Base-by-base conservation (phyloP, 2,113 vertebrate species). In the Carollia perspicillata region DNA sequence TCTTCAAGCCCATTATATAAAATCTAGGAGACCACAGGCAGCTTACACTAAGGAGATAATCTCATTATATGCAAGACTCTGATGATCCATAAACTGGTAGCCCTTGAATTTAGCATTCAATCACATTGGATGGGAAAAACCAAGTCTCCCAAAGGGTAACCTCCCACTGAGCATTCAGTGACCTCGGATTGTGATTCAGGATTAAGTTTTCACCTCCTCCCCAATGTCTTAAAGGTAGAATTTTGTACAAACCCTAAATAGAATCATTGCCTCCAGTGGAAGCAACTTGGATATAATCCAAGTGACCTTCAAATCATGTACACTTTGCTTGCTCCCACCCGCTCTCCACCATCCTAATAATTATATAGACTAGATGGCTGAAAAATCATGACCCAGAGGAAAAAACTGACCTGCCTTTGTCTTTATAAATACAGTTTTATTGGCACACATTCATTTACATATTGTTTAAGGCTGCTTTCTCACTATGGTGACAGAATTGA, bases 371-470 rank as follows among this genome's bases (percentile, higher is more conserved):
- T 85, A 90, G 42, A 44, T 66, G 37, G 3, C 28, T 20, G 23
- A 78, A 23, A 89, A 51, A 60, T 42, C 30, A 75, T 8, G 13
- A 89, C 11, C 20, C 12, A 20, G 20, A 16, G 18, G 87, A 18
- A 49, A 10, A 71, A 93, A 88, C 79, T 75, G 20, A 10, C n/a
- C 65, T 65, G 14, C 26, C 40, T 37, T 26, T 78, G 3, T 68
- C 60, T 87, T 92, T 71, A 40, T 69, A 58, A 84, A 93, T 96
- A 81, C 87, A 94, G 42, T 95, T 94, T 95, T 66, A 71, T 86
- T 78, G 58, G 28, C 35, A 85, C 28, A 42, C 18, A 44, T 53
- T 81, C 63, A 65, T 84, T 78, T 80, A 33, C 6, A 5, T 18
- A 1, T 30, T 74, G 16, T 85, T 51, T 74, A 0, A 44, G 44